Evolutionary conservation across 92 coral and sea anemone genomes (phyloP), one percentile per base, ranked within the genome.

Genomic region (Ricordea florida): DNA sequence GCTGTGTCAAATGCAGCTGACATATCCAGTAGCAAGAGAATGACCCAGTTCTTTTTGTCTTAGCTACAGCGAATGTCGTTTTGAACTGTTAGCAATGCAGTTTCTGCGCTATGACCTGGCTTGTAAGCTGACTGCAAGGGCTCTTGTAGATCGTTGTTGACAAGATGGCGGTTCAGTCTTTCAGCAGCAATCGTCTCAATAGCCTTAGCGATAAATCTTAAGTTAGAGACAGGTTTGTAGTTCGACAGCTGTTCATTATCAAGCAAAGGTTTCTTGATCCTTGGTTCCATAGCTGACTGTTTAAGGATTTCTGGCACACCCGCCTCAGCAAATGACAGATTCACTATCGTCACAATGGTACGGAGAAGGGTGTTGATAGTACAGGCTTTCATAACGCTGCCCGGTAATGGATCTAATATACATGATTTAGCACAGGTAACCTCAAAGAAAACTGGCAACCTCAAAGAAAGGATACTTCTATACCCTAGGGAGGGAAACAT

Each of bases 121-220:
- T 69, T 69, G 70, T 57, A 67, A 30, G 85, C 79, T 42, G 84
- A 79, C 50, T 68, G 85, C 7, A 79, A 42, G 37, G 7, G 41
- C 50, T 69, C 85, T 29, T 68, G 78, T 13, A 44, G 46, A 25
- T 62, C 50, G 48, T 56, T 58, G 32, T 69, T 51, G 17, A 16
- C 23, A 35, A 79, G 85, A 66, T 78, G 47, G 28, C 16, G 2
- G 17, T 48, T 45, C 40, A 78, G 70, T 51, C 61, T 21, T 21
- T 62, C 45, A 17, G 79, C 52, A 42, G 61, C 85, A 55, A 79
- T 62, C 61, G 69, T 79, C 53, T 68, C 72, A 26, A 77, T 79
- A 43, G 70, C 85, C 58, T 79, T 79, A 10, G 79, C 15, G 59
- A 78, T 53, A 52, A 78, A 50, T 51, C 62, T 24, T 15, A 76